These are phyloP conservation scores for Netelia virgata DNA, from an alignment of 2,888 invertebrate species.

Conservation along the genomic window DNA sequence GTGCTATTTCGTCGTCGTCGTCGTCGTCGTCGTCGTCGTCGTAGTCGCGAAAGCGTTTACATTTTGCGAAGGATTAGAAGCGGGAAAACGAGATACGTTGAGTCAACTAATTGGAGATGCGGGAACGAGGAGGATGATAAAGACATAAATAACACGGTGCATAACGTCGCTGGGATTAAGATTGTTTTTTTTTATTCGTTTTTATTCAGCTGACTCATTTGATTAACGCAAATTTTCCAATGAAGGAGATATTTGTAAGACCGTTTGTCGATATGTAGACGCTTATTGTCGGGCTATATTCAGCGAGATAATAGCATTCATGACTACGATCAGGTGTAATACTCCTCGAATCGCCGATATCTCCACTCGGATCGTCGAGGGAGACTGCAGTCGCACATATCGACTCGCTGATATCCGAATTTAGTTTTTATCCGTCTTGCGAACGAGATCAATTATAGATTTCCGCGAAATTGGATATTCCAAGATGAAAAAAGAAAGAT, in stretches of 20 bases:
- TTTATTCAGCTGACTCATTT: background rate
- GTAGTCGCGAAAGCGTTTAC: slow-evolving; percentile 30
- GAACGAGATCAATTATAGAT: background rate
- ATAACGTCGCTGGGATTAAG: slow-evolving; percentile 67
- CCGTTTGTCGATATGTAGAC: background rate
- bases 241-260: background rate
- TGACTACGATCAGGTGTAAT: too few species aligned
- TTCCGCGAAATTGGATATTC: background rate
- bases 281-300: background rate
- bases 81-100: slow-evolving; percentile 43
- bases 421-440: background rate
- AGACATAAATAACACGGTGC: slow-evolving; percentile 70
- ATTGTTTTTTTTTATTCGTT: background rate
- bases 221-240: background rate
- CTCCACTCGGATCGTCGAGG: too few species aligned
- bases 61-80: slow-evolving; percentile 45
- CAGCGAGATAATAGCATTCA: background rate
- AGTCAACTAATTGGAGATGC: slow-evolving; percentile 61
- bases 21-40: slow-evolving; percentile 26
- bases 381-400: too few species aligned
- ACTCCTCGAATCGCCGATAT: too few species aligned
- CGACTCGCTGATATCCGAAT: background rate
- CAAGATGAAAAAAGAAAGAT: background rate
- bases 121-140: slow-evolving; percentile 67
- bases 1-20: slow-evolving; percentile 11